Base-by-base conservation (phyloP, 2,113 vertebrate species). In the Bagarius yarrelli region DNA sequence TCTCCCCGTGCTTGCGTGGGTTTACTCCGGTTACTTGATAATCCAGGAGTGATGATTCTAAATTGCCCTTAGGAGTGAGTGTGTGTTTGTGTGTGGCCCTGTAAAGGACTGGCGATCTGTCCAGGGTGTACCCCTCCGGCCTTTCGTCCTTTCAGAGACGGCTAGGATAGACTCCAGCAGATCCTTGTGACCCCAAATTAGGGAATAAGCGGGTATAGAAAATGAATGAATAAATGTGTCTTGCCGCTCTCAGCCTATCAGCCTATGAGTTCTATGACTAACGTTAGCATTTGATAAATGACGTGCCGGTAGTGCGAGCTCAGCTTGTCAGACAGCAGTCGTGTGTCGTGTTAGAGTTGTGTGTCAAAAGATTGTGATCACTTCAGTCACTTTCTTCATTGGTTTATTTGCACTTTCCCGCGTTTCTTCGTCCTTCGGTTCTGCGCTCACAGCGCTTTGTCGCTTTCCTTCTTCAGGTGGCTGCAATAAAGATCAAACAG, bases 381-480 rank as follows among this genome's bases (percentile, higher is more conserved):
- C 81, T 64, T 59, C 55, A 32, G 59, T 88, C 79, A 86, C 66
- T 80, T 76, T 8, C 63, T 72, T n/a, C 36, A 57, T n/a, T 76
- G 50, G 44, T 67, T 76, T 79, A 79, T 86, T 84, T 87, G 84
- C 82, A 83, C 72, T 74, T 76, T 71, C 63, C 82, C 79, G 27
- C 66, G 56, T 61, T 80, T 69, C 59, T 80, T 66, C 18, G 32
- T 15, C 56, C 50, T 32, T 76, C 47, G 50, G 36, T 57, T 53
- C 63, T 81, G 85, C 92, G 89, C 91, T 96, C 95, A 99, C 95
- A 99, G 95, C 86, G 96, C 94, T 92, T 99, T 99, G 93, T 99
- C 97, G 67, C 95, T 98, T 89, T 99, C 97, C 89, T 99, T 99
- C 93, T 99, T 98, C 94, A 98, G 93, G 93, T 98, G 97, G 92